Evolutionary conservation across 1,140 invertebrate species (phyloP).

Genomic region (Hydropsyche tenuis): DNA sequence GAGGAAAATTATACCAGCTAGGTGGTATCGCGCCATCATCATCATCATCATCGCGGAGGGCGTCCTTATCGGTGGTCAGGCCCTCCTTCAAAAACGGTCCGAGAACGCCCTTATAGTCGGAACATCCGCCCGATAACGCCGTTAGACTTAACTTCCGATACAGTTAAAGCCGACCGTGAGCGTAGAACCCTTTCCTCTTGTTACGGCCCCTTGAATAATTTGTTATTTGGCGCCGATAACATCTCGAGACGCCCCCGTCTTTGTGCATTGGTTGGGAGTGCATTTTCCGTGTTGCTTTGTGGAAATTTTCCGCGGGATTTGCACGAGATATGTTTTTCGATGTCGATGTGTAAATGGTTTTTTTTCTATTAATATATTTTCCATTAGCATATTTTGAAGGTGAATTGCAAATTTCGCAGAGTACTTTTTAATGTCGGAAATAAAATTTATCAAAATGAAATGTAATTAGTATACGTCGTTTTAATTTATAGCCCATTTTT

Average conservation of each 20-base stretch:
- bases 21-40: slow-evolving; percentile 7
- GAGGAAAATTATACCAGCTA: slow-evolving; percentile 19
- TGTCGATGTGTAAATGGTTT: too few relatives aligned
- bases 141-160: slow-evolving; percentile 30
- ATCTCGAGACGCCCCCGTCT: not conserved
- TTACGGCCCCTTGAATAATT: not conserved
- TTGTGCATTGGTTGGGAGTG: not conserved
- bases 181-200: not conserved
- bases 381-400: too few relatives aligned
- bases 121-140: slow-evolving; percentile 36
- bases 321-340: too few relatives aligned
- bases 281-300: too few relatives aligned
- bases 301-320: too few relatives aligned
- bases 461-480: too few relatives aligned
- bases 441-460: too few relatives aligned
- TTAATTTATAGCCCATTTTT: not conserved
- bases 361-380: too few relatives aligned
- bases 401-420: too few relatives aligned
- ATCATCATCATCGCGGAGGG: slow-evolving; percentile 17
- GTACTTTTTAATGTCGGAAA: too few relatives aligned
- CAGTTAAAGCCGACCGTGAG: slow-evolving; percentile 13
- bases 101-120: slow-evolving; percentile 37
- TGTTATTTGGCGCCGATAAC: slow-evolving; percentile 11
- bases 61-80: slow-evolving; percentile 3
- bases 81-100: slow-evolving; percentile 16